Conservation (phyloP, 23 tunicate species). For the Ascidia mentula region DNA sequence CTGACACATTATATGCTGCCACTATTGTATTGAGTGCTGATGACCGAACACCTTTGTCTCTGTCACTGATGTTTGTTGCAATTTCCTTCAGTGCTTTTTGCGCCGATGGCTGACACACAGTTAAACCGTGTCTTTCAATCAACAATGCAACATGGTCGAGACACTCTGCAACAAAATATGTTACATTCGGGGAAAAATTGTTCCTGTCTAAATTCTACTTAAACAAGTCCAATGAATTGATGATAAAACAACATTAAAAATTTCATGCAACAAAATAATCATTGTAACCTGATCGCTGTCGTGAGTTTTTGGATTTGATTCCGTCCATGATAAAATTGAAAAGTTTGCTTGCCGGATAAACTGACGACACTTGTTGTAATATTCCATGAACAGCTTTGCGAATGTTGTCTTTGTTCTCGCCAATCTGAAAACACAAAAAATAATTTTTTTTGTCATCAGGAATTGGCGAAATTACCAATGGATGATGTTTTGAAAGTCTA, state of each 20-base stretch:
- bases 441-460: not conserved
- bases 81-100: constrained; percentile 75
- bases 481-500: no score
- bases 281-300: constrained; percentile 82
- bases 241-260: not conserved
- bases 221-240: not conserved
- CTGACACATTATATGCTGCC: constrained; percentile 76
- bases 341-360: constrained; percentile 68
- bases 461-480: not conserved
- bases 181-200: no score
- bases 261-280: not conserved
- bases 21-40: constrained; percentile 83
- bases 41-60: constrained; percentile 82
- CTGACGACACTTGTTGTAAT: constrained; percentile 45
- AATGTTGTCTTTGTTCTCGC: constrained; percentile 87
- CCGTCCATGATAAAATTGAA: constrained; percentile 82
- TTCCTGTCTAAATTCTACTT: not conserved
- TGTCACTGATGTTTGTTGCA: constrained; percentile 69
- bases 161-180: constrained; percentile 82
- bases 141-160: constrained; percentile 66
- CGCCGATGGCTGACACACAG: constrained; percentile 71
- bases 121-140: constrained; percentile 54
- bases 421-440: constrained; percentile 34
- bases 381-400: constrained; percentile 79
- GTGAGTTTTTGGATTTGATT: constrained; percentile 72